A percentile compares a stretch with the other conserved stretches of the same genome.
Evolutionary conservation across 2,888 invertebrate species (phyloP).

Genomic region (Dendrolimus pini): DNA sequence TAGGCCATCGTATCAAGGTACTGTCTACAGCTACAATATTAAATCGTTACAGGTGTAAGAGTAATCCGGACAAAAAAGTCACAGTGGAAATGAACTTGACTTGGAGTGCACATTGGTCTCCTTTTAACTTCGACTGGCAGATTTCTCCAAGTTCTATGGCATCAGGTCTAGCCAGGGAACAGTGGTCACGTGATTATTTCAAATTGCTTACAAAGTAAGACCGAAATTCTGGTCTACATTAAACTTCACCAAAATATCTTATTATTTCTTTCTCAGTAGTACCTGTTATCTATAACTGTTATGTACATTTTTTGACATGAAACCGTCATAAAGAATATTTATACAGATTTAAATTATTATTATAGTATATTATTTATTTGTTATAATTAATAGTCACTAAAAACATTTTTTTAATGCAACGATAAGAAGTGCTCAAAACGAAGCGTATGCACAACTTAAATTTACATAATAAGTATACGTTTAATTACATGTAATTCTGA

Average conservation of each 20-base stretch:
- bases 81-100: constrained; percentile 75
- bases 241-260: too few species aligned
- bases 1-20: too few species aligned
- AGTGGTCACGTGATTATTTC: constrained; percentile 82
- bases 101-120: constrained; percentile 77
- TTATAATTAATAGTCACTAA: too few species aligned
- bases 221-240: too few species aligned
- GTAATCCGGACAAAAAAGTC: constrained; percentile 40
- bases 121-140: constrained; percentile 82
- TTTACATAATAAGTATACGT: too few species aligned
- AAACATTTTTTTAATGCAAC: too few species aligned
- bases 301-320: not conserved
- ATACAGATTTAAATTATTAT: not conserved
- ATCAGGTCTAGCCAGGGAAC: constrained; percentile 80
- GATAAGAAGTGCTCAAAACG: too few species aligned
- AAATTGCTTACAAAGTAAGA: constrained; percentile 77
- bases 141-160: constrained; percentile 79
- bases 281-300: not conserved
- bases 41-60: constrained; percentile 29
- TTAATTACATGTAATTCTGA: too few species aligned
- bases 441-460: too few species aligned
- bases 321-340: not conserved
- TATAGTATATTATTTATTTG: too few species aligned
- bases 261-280: too few species aligned
- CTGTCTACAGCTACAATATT: not conserved